Conservation (phyloP, 2,888 invertebrate genomes). For the Ommatoiulus sabulosus region DNA sequence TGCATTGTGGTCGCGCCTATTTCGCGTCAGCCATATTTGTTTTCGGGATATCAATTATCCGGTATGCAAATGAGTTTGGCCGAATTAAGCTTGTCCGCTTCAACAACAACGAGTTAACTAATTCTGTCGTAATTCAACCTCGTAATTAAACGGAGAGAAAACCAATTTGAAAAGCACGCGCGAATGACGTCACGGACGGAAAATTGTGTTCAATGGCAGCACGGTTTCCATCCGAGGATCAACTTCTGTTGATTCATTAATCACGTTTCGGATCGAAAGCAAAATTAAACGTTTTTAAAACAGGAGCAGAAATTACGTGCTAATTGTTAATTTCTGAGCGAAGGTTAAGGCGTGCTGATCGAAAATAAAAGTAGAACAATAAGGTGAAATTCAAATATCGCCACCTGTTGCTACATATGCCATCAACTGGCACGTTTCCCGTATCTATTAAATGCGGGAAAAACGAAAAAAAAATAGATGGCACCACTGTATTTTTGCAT, state of each 20-base stretch:
- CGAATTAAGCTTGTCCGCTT: background rate
- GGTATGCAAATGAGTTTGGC: background rate
- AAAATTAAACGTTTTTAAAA: conserved; percentile 28
- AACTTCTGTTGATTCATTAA: conserved; percentile 1
- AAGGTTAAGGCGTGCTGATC: conserved; percentile 39
- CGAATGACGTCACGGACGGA: background rate
- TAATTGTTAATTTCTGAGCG: conserved; percentile 16
- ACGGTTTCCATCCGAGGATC: background rate
- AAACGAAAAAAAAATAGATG: background rate
- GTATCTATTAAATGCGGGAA: background rate
- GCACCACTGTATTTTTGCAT: background rate
- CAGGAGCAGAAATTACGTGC: conserved; percentile 39
- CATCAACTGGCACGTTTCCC: conserved; percentile 1
- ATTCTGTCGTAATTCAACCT: conserved; percentile 20
- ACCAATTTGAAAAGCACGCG: conserved; percentile 39
- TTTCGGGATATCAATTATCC: background rate
- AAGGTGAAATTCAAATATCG: conserved; percentile 37
- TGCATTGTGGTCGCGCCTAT: background rate
- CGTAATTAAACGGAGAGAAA: background rate
- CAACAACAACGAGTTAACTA: background rate
- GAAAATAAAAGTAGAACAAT: conserved; percentile 19
- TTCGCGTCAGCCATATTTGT: background rate
- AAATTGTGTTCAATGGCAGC: background rate
- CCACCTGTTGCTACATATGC: conserved; percentile 3
- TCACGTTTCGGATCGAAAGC: conserved; percentile 24